Base-by-base conservation (phyloP, 2,113 vertebrate species). In the Percina caprodes region DNA sequence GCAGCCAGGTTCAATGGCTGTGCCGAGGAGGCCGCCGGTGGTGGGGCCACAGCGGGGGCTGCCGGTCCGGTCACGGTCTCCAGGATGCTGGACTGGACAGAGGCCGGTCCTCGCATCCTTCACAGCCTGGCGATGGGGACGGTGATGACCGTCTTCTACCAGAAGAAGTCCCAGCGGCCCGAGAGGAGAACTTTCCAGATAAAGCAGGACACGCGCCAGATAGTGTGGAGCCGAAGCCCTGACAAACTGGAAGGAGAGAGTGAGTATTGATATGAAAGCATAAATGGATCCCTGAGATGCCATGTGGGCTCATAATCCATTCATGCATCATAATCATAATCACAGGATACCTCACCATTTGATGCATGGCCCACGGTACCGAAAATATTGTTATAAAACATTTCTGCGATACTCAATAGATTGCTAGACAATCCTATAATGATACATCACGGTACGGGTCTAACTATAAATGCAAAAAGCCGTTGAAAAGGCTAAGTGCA, bases 151-250 rank as follows among this genome's bases (percentile, higher is more conserved):
- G 46, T 97, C 30, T 97, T 96, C 93, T 96, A 96, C 80, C 96
- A 96, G 92, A 97, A 97, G 87, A 97, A 97, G 69, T 96, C 96
- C 0, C 96, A 97, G 92, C 84, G 95, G 62, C 96, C 96, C 0
- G 96, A 97, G 92, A 92, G 96, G 48, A 96, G 96, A 67, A 97
- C 95, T 3, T 96, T 97, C 93, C 96, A 96, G 91, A 92, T 97
- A 33, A 93, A 86, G 71, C 80, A 94, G 84, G 95, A 96, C 78
- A 96, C 89, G 0, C 63, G 96, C 8, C 96, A 97, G 91, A 92
- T 97, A 58, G 90, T 95, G 84, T 97, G 96, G 96, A 95, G 92
- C 77, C 80, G 96, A 13, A 95, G 93, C 1, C 94, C 95, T 0
- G 96, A 97, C 88, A 97, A 97, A 66, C 76, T 95, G 67, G 96